Evolutionary conservation across 1,140 invertebrate species (phyloP).

Genomic region (Ceratina australensis): DNA sequence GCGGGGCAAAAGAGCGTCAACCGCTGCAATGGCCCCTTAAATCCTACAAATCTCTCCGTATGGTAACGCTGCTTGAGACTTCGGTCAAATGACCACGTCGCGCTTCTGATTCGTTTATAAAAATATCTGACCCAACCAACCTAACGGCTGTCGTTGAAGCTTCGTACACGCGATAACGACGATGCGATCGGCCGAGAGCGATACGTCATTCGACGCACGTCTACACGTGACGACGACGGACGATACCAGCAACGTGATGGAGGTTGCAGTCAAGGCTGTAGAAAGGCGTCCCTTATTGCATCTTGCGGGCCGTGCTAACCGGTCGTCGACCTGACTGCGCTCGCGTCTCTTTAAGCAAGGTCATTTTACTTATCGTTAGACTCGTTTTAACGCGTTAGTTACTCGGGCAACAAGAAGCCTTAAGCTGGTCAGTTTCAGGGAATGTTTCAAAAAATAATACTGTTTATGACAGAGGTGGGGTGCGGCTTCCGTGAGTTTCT

Average conservation of each 20-base stretch:
- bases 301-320: constrained; percentile 34
- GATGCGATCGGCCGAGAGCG: not conserved
- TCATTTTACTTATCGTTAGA: constrained; percentile 55
- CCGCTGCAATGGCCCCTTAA: too few species aligned
- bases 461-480: too few species aligned
- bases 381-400: constrained; percentile 28
- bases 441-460: too few species aligned
- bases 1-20: too few species aligned
- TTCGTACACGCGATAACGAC: constrained; percentile 1
- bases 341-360: constrained; percentile 52
- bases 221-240: constrained; percentile 50
- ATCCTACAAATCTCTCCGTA: too few species aligned
- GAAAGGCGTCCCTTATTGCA: constrained; percentile 58
- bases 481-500: too few species aligned
- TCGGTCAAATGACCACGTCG: too few species aligned
- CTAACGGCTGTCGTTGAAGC: constrained; percentile 3
- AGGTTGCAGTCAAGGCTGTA: constrained; percentile 66
- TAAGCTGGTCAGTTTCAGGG: too few species aligned
- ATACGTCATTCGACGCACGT: constrained; percentile 49
- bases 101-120: not conserved
- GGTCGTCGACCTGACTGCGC: constrained; percentile 49
- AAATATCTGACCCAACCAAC: constrained; percentile 2
- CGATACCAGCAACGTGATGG: constrained; percentile 31
- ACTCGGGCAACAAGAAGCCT: too few species aligned
- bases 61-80: too few species aligned